Evolutionary conservation across 1,140 invertebrate genomes (phyloP), one percentile per base, ranked within the genome.

Genomic region (Calliphora vicina): DNA sequence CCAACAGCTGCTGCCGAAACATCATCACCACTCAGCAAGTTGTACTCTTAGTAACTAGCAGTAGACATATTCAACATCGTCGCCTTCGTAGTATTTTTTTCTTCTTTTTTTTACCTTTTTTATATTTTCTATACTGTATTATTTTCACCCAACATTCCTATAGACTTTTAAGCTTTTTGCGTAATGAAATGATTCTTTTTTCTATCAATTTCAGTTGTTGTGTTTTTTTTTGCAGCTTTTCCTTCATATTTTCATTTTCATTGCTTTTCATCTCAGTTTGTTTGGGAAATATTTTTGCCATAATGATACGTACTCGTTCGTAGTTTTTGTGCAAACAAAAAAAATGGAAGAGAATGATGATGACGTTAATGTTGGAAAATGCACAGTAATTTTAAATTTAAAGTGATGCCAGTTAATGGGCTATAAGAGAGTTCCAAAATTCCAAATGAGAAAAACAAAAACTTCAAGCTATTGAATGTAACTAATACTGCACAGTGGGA

Each of bases 351-450:
- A 35, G 6, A 20, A 25, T 20, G 74, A 78, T 78, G 74, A 78
- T 43, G 74, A 78, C 74, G 74, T 78, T 78, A 45, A 78, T 78
- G 74, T 78, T 78, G 74, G 35, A 78, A 78, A 78, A 78, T 78
- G 74, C 45, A 78, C 74, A 43, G 35, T 78, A 25, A 23, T 67
- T 67, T 67, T 67, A 67, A 67, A 67, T 20, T 4, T 10, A 67
- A 8, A 23, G 61, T 67, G 61, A 67, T 67, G 61, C 61, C 61
- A 67, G 6, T n/a, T 15, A 6, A 1, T 57, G 15, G 35, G 6
- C 10, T 1, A 35, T n/a, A n/a, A n/a, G n/a, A n/a, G n/a, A n/a
- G n/a, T n/a, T n/a, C n/a, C n/a, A n/a, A n/a, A n/a, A n/a, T n/a
- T n/a, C n/a, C n/a, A n/a, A n/a, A n/a, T n/a, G n/a, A n/a, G n/a